Evolutionary conservation across 2,113 vertebrate genomes (phyloP).

Genomic region (Rhea americana): DNA sequence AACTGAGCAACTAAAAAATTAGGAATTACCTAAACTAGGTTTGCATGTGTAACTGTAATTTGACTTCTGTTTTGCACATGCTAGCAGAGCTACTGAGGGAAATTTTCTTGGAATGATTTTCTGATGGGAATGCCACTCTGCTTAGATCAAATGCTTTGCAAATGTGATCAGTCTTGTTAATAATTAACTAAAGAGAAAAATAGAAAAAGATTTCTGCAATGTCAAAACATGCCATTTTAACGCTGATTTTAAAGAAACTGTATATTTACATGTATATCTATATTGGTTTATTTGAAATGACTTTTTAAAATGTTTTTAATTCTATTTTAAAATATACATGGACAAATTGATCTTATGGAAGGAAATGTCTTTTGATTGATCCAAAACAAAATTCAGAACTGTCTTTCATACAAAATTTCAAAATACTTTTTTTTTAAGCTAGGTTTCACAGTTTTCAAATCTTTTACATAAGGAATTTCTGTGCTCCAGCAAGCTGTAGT

Average conservation of each 20-base stretch:
- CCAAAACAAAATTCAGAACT: neutral
- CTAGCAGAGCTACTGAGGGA: neutral
- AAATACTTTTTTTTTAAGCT: neutral
- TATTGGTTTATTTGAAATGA: neutral
- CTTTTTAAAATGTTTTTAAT: neutral
- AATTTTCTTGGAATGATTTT: conserved; percentile 22
- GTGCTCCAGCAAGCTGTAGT: neutral
- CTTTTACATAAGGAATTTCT: neutral
- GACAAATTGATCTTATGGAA: neutral
- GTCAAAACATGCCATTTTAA: neutral
- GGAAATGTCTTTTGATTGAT: neutral
- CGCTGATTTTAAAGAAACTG: neutral
- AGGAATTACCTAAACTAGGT: neutral
- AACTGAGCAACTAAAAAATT: neutral
- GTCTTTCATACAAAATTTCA: neutral
- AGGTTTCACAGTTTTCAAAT: neutral
- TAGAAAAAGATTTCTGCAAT: neutral
- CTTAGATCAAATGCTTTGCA: neutral
- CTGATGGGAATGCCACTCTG: neutral
- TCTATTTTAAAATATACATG: neutral
- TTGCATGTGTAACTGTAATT: neutral
- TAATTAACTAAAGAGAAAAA: conserved; percentile 20
- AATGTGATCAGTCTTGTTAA: neutral
- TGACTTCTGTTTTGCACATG: neutral
- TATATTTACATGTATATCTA: neutral